Evolutionary conservation across 2,888 invertebrate genomes (phyloP).

Genomic region (Mimachlamys varia): DNA sequence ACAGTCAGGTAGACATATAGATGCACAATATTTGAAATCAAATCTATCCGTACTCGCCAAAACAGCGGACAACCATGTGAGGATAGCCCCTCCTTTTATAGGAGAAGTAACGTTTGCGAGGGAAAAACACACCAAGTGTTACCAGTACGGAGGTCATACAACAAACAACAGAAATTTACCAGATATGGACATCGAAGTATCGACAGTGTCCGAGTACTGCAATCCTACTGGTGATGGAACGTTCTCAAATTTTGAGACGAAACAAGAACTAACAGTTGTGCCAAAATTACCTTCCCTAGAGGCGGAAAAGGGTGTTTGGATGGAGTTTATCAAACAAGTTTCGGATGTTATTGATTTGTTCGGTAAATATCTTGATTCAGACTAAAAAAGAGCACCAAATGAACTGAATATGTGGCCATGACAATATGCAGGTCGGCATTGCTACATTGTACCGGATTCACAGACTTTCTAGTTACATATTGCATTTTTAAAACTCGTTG

Average conservation of each 20-base stretch:
- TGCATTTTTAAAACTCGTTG: too few species aligned
- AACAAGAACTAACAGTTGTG: conserved; percentile 29
- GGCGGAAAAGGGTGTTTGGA: neutral
- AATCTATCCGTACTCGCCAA: neutral
- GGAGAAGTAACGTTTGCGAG: conserved; percentile 31
- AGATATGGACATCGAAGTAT: conserved; percentile 34
- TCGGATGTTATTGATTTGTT: neutral
- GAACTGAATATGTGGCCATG: too few species aligned
- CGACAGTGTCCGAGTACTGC: conserved; percentile 32
- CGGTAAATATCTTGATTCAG: neutral
- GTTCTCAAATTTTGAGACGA: neutral
- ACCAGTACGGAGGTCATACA: neutral
- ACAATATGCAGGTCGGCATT: too few species aligned
- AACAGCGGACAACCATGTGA: neutral
- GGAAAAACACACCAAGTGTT: conserved; percentile 32
- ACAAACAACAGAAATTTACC: neutral
- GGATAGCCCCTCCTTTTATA: neutral
- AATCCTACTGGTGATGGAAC: neutral
- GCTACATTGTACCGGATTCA: too few species aligned
- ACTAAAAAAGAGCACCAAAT: too few species aligned
- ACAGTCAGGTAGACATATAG: neutral
- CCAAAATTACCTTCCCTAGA: conserved; percentile 32
- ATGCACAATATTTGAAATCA: neutral
- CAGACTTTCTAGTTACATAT: too few species aligned
- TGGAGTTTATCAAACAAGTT: neutral